These are phyloP conservation scores for Cyphomyrmex costatus DNA, from an alignment of 1,140 invertebrate species.

Conservation along the genomic window DNA sequence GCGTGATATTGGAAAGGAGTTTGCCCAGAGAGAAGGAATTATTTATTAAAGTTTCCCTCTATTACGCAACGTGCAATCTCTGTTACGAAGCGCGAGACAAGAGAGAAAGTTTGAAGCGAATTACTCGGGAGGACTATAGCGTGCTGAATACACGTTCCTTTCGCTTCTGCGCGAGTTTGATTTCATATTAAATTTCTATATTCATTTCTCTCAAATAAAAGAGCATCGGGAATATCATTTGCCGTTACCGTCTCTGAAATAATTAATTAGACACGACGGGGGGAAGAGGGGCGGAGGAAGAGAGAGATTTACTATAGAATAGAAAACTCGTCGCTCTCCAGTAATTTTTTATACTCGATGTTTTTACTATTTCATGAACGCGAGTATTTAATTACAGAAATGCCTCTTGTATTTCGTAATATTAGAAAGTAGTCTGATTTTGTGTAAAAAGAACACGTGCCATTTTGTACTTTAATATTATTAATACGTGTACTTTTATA, in stretches of 20 bases:
- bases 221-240: neutral
- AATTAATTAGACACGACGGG: conserved; percentile 13
- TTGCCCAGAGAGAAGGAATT: conserved; percentile 5
- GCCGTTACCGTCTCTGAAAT: neutral
- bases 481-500: neutral
- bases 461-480: neutral
- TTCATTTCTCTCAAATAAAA: neutral
- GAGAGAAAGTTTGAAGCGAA: neutral
- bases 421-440: neutral
- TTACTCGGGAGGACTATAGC: neutral
- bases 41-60: conserved; percentile 34
- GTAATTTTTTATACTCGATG: conserved; percentile 9
- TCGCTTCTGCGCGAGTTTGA: neutral
- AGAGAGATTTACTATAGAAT: too few species aligned
- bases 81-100: neutral
- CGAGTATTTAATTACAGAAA: conserved; percentile 20
- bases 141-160: neutral
- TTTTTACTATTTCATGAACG: neutral
- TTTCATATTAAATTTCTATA: neutral
- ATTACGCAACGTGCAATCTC: neutral
- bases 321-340: neutral
- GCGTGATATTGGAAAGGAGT: conserved; percentile 25
- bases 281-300: neutral
- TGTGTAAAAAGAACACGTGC: neutral
- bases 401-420: neutral